Evolutionary conservation across 2,113 vertebrate species (phyloP).

Genomic region (Sylvicapra grimmia): DNA sequence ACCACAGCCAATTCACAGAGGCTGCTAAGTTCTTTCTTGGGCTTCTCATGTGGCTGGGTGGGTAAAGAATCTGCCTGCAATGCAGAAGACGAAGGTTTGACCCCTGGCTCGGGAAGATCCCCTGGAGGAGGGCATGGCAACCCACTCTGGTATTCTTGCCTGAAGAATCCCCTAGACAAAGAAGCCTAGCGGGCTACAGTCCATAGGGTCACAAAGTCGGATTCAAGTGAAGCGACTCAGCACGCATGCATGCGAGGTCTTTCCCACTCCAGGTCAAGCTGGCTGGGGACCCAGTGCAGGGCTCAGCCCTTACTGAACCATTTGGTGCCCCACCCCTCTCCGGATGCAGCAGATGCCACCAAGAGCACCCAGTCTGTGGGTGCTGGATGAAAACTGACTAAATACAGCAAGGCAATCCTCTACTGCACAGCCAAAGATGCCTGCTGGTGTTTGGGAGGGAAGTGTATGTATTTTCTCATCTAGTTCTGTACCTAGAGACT

Average conservation of each 20-base stretch:
- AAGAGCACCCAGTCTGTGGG: neutral
- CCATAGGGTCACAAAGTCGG: neutral
- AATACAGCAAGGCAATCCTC: accelerated
- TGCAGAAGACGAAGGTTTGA: accelerated
- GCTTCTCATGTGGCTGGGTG: neutral
- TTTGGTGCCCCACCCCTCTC: neutral
- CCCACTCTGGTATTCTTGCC: neutral
- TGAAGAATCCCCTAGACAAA: neutral
- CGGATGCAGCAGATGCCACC: neutral
- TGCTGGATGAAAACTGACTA: accelerated
- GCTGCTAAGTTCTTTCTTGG: neutral
- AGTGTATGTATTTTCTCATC: neutral
- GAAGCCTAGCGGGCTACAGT: neutral
- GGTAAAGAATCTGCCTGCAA: neutral
- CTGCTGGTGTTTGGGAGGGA: neutral
- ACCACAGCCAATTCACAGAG: neutral
- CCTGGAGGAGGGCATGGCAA: neutral
- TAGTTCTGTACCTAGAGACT: neutral
- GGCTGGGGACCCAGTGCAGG: neutral
- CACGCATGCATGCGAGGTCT: neutral
- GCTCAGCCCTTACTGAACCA: neutral
- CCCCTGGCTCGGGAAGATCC: neutral
- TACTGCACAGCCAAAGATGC: accelerated
- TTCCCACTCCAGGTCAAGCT: neutral
- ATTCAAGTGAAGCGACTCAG: neutral